Evolutionary conservation across 2,888 invertebrate genomes (phyloP).

Genomic region (Micoletzkya japonica): DNA sequence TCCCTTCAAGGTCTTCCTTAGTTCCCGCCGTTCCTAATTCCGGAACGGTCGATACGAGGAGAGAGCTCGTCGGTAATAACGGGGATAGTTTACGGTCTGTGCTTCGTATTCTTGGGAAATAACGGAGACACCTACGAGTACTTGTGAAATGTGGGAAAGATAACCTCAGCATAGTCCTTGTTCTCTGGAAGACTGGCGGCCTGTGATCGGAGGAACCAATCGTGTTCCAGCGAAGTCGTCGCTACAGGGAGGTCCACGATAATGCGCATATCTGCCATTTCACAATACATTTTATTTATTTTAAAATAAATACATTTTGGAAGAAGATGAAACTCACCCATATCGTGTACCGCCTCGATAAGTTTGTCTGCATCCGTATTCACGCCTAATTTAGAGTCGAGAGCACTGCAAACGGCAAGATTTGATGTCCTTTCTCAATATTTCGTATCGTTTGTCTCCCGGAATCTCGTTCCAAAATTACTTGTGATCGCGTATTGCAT

Average conservation of each 20-base stretch:
- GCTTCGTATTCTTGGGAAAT: background rate
- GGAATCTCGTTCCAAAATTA: background rate
- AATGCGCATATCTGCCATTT: constrained; percentile 61
- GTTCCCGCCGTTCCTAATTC: too few relatives aligned
- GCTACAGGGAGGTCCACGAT: constrained; percentile 68
- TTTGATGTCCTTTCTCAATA: background rate
- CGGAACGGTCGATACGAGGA: too few relatives aligned
- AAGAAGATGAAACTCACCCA: constrained; percentile 32
- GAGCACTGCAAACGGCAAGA: constrained; percentile 62
- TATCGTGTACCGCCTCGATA: constrained; percentile 72
- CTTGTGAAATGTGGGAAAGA: too few relatives aligned
- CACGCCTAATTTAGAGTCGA: constrained; percentile 76
- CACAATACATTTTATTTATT: background rate
- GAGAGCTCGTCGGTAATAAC: too few relatives aligned
- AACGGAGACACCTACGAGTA: background rate
- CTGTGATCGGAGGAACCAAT: constrained; percentile 72
- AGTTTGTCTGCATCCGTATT: constrained; percentile 75
- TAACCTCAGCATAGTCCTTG: constrained; percentile 47
- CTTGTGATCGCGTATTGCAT: constrained; percentile 37
- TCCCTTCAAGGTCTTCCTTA: too few relatives aligned
- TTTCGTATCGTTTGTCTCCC: background rate
- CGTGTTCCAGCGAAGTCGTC: constrained; percentile 71
- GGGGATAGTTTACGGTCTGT: too few relatives aligned
- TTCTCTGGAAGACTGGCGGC: constrained; percentile 52
- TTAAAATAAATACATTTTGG: background rate